phyloP scores from a whole-genome alignment of 37 sponge, comb jelly and placozoan species.

The Halichondria panicea region DNA sequence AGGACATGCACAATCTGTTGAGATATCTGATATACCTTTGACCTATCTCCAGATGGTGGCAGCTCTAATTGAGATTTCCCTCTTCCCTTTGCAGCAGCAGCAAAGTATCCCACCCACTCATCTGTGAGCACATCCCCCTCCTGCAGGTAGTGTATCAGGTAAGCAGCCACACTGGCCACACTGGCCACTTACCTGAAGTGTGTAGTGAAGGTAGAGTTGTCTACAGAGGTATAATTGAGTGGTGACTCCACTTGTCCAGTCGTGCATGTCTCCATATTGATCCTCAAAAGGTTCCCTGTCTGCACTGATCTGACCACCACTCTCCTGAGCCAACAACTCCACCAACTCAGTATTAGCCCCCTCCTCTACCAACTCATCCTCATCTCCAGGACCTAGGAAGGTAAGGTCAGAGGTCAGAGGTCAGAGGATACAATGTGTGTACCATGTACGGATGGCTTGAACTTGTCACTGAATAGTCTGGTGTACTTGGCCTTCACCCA shows the following conservation, averaged over 20 bases:
- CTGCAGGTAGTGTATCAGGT: constrained; percentile 1
- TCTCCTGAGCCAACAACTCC: constrained; percentile 9
- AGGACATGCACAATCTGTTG: no score
- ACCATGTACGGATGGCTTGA: constrained; percentile 32
- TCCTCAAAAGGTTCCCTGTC: constrained; percentile 54
- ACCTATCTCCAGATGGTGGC: neutral
- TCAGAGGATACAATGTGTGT: neutral
- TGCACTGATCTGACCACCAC: neutral
- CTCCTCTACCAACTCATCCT: neutral
- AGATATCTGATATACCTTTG: neutral
- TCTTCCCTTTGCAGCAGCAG: neutral
- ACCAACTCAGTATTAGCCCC: constrained; percentile 10
- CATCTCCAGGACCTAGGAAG: neutral
- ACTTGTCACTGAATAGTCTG: constrained; percentile 19
- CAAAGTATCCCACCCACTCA: constrained; percentile 23
- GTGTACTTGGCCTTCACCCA: constrained; percentile 41
- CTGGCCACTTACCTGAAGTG: constrained; percentile 32
- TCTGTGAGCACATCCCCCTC: neutral
- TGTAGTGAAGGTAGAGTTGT: constrained; percentile 71
- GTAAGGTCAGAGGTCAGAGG: neutral
- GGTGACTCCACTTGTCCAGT: constrained; percentile 50
- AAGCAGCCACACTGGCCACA: neutral
- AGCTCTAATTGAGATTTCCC: neutral
- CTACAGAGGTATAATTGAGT: constrained; percentile 62
- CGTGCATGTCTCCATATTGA: constrained; percentile 68